phyloP scores from a whole-genome alignment of 1,140 invertebrate species.

The Portunus trituberculatus region DNA sequence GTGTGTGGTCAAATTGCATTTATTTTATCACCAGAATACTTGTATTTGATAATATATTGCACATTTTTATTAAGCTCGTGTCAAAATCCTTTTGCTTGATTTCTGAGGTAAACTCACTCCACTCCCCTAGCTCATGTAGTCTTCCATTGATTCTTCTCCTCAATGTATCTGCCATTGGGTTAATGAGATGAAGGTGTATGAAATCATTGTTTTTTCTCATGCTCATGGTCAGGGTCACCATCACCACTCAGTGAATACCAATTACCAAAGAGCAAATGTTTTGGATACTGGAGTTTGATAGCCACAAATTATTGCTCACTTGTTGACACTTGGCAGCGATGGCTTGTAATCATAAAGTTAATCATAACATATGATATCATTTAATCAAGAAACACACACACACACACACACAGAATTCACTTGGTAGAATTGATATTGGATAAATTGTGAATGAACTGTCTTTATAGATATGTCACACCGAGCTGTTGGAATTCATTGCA shows the following conservation, averaged over 20 bases:
- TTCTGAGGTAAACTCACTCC: neutral
- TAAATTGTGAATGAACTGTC: too few relatives aligned
- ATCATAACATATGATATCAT: neutral
- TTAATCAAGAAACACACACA: neutral
- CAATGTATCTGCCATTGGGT: neutral
- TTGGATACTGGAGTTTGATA: neutral
- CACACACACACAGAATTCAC: neutral
- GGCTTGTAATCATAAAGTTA: neutral
- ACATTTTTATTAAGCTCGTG: neutral
- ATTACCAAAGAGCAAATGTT: neutral
- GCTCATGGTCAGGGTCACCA: neutral
- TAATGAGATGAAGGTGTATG: neutral
- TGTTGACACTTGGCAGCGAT: neutral
- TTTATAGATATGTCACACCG: too few relatives aligned
- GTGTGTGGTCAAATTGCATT: neutral
- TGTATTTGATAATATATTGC: neutral
- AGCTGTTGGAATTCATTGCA: too few relatives aligned
- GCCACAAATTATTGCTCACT: neutral
- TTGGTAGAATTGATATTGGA: neutral
- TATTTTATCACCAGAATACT: neutral
- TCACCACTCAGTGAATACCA: neutral
- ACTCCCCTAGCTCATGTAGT: conserved; percentile 11
- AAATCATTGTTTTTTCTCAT: neutral
- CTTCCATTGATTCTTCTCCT: neutral
- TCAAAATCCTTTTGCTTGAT: neutral